Evolutionary conservation across 2,797 vertebrate genomes (phyloP).

Genomic region (Rhabdomys pumilio): DNA sequence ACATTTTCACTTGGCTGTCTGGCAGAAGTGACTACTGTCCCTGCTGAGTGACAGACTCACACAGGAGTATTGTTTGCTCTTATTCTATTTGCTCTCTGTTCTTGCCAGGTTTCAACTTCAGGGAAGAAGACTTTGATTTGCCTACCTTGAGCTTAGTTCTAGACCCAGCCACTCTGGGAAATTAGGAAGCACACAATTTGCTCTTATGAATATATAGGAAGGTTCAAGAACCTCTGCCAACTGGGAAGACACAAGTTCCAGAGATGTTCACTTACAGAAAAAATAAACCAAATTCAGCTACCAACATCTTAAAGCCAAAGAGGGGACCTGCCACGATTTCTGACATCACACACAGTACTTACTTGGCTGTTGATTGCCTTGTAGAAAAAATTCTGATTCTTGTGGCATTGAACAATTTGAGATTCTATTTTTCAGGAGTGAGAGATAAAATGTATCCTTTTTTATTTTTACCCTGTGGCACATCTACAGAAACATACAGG

Average conservation of each 20-base stretch:
- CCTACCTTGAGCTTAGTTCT: neutral
- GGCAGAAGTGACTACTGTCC: neutral
- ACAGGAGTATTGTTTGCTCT: neutral
- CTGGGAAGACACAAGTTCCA: neutral
- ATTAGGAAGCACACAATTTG: neutral
- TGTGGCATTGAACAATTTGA: neutral
- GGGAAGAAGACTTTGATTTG: neutral
- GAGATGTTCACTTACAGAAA: neutral
- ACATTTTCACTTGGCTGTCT: neutral
- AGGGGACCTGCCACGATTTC: neutral
- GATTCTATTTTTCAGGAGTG: neutral
- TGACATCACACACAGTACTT: neutral
- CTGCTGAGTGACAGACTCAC: neutral
- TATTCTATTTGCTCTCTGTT: neutral
- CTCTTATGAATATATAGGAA: neutral
- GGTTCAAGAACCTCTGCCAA: neutral
- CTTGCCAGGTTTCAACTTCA: neutral
- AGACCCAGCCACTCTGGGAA: neutral
- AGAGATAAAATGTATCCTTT: slow-evolving; percentile 31
- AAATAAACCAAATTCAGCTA: neutral
- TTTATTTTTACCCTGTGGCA: neutral
- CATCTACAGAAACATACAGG: neutral
- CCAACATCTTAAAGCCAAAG: slow-evolving; percentile 28
- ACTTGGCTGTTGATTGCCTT: neutral
- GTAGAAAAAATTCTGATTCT: neutral